Evolutionary conservation across 1,140 invertebrate species (phyloP).

Genomic region (Lanistes nyassanus): DNA sequence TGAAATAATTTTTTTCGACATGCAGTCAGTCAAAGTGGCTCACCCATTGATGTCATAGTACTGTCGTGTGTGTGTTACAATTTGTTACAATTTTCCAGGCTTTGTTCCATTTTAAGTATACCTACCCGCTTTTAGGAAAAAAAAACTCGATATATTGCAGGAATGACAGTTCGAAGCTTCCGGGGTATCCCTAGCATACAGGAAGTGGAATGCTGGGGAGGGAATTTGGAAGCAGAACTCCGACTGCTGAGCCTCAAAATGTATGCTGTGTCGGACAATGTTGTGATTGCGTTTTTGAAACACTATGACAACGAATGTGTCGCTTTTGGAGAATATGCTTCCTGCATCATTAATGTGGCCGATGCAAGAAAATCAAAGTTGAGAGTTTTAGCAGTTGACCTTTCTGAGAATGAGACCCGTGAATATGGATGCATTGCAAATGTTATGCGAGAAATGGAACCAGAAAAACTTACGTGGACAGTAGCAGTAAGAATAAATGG

Average conservation of each 20-base stretch:
- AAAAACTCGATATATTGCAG: neutral
- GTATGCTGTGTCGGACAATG: neutral
- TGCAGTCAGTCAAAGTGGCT: too few relatives aligned
- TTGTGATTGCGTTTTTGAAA: slow-evolving; percentile 7
- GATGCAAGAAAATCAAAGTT: neutral
- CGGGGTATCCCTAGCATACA: slow-evolving; percentile 20
- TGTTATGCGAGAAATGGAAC: neutral
- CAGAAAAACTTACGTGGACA: too few relatives aligned
- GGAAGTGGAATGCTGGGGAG: slow-evolving; percentile 27
- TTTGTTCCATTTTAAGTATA: too few relatives aligned
- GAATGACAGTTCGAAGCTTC: slow-evolving; percentile 8
- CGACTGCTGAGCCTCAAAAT: slow-evolving; percentile 11
- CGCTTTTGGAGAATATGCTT: slow-evolving; percentile 14
- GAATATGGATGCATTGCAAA: slow-evolving; percentile 11
- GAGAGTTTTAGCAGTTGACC: slow-evolving; percentile 10
- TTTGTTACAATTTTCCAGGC: too few relatives aligned
- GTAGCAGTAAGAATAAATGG: too few relatives aligned
- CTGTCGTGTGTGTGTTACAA: too few relatives aligned
- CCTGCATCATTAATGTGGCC: neutral
- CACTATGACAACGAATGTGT: neutral
- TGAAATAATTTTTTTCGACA: too few relatives aligned
- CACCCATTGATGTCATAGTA: too few relatives aligned
- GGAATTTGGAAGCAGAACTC: slow-evolving; percentile 4
- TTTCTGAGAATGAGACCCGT: slow-evolving; percentile 5
- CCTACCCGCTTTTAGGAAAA: too few relatives aligned